A percentile compares a stretch with the other conserved stretches of the same genome.
phyloP scores from a whole-genome alignment of 2,113 vertebrate species.

The Irena cyanogastra region DNA sequence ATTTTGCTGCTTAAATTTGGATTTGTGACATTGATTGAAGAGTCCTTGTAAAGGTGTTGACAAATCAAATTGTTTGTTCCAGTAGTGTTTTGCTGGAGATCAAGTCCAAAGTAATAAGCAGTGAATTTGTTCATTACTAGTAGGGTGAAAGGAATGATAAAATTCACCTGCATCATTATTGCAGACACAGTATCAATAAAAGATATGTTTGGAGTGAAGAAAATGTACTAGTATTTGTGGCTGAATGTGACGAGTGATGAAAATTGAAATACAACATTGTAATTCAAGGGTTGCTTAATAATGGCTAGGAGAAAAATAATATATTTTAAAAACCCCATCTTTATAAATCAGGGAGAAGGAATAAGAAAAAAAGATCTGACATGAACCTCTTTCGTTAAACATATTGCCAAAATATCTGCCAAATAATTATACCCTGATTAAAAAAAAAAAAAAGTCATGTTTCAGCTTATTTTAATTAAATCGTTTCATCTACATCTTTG shows the following conservation, averaged over 20 bases:
- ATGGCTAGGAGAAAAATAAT: background rate
- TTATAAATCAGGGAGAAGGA: background rate
- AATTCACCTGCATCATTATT: constrained; percentile 82
- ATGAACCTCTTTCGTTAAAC: background rate
- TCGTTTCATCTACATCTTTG: background rate
- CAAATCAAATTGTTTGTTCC: constrained; percentile 99
- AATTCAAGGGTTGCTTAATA: constrained; percentile 36
- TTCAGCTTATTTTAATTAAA: background rate
- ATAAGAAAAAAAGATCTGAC: background rate
- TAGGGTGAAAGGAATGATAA: constrained; percentile 83
- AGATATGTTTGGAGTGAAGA: constrained; percentile 66
- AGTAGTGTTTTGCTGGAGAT: constrained; percentile 99
- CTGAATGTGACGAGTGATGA: background rate
- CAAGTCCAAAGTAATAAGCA: constrained; percentile 99
- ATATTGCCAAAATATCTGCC: background rate
- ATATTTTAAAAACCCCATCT: background rate
- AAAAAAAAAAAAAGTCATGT: background rate
- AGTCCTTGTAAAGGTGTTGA: constrained; percentile 99
- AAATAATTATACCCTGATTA: background rate
- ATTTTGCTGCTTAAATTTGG: constrained; percentile 99
- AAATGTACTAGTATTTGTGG: constrained; percentile 53
- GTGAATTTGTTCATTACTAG: constrained; percentile 99
- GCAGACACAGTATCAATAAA: constrained; percentile 71
- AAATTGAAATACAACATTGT: background rate
- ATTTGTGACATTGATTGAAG: constrained; percentile 99